phyloP scores from a whole-genome alignment of 2,113 vertebrate species.

The Corythoichthys haematopterus region DNA sequence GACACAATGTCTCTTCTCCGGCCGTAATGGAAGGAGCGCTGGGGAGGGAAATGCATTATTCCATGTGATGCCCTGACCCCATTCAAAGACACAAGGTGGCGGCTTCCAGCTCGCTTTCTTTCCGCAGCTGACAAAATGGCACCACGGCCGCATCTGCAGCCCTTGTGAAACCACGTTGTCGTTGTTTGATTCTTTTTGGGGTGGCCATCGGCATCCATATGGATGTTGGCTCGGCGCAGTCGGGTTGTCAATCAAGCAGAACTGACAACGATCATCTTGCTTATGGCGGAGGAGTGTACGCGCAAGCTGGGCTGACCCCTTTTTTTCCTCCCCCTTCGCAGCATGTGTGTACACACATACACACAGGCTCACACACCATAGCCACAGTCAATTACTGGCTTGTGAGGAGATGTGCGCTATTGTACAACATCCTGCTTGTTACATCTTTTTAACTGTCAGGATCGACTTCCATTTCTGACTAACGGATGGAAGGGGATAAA shows the following conservation, averaged over 20 bases:
- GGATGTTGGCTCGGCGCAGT: slow-evolving; percentile 39
- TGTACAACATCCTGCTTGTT: slow-evolving; percentile 13
- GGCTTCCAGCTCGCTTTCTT: slow-evolving; percentile 47
- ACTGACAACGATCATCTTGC: slow-evolving; percentile 47
- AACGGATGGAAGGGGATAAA: background rate
- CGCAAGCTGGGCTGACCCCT: slow-evolving; percentile 46
- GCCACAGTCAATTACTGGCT: slow-evolving; percentile 8
- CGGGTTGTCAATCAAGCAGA: slow-evolving; percentile 35
- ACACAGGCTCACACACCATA: slow-evolving; percentile 15
- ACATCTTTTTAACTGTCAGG: slow-evolving; percentile 11
- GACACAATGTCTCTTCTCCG: slow-evolving; percentile 73
- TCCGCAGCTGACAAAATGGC: slow-evolving; percentile 37
- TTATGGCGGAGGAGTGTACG: slow-evolving; percentile 36
- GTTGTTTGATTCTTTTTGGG: slow-evolving; percentile 11
- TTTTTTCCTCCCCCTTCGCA: slow-evolving; percentile 31
- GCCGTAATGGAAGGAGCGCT: slow-evolving; percentile 72
- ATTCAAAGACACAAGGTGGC: slow-evolving; percentile 69
- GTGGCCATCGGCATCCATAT: slow-evolving; percentile 25
- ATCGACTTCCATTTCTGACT: slow-evolving; percentile 2
- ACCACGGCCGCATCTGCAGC: slow-evolving; percentile 31
- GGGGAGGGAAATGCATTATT: slow-evolving; percentile 69
- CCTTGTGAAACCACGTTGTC: slow-evolving; percentile 4
- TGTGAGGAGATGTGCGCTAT: slow-evolving; percentile 25
- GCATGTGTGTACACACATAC: too few relatives aligned
- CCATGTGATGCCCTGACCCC: slow-evolving; percentile 67